These are phyloP conservation scores for Pipistrellus kuhlii DNA, from an alignment of 2,797 vertebrate genomes.

Conservation along the genomic window DNA sequence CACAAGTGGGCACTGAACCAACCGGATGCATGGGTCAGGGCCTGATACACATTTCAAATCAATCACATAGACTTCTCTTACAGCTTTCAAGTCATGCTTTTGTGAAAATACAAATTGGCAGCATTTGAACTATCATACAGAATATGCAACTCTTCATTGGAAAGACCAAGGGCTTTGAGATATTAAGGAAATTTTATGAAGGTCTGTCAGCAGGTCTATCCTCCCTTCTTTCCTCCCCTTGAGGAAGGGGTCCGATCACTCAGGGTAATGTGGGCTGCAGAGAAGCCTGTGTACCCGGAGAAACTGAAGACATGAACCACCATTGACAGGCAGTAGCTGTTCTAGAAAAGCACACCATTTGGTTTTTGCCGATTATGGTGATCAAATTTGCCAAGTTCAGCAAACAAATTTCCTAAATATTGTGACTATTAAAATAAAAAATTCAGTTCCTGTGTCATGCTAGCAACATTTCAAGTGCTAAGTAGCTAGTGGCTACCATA, in stretches of 20 bases:
- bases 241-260: background rate
- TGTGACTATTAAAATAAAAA: background rate
- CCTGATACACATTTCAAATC: background rate
- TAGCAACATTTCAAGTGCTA: background rate
- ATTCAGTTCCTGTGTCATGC: background rate
- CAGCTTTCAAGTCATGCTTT: slow-evolving; percentile 21
- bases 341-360: background rate
- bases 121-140: background rate
- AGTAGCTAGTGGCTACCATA: background rate
- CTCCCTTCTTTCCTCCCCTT: background rate
- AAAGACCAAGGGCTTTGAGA: background rate
- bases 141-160: background rate
- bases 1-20: too few relatives aligned
- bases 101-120: background rate
- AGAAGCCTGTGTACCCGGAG: background rate
- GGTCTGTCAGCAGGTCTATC: background rate
- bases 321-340: background rate
- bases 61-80: background rate
- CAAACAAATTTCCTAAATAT: background rate
- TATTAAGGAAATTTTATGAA: background rate
- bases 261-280: background rate
- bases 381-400: background rate
- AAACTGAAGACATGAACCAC: background rate
- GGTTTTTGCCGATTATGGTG: background rate
- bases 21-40: too few relatives aligned